Conservation (phyloP, 2,113 vertebrate genomes). For the Otus sunia region DNA sequence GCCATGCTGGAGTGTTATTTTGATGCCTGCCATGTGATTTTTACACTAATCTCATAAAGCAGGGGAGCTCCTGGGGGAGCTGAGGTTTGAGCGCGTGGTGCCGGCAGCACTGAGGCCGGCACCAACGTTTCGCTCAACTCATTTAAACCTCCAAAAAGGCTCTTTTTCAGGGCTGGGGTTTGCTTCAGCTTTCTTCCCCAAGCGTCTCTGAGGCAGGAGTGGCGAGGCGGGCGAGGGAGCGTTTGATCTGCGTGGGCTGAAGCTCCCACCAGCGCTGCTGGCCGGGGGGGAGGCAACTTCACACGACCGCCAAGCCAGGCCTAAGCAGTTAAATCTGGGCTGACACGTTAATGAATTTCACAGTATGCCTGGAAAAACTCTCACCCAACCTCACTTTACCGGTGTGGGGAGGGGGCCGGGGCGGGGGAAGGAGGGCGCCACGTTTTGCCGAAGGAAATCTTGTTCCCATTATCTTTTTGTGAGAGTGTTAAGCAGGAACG, state of each 20-base stretch:
- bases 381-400: conserved; percentile 54
- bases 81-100: background rate
- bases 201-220: fast-evolving
- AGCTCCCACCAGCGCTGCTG: background rate
- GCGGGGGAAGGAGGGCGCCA: background rate
- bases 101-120: background rate
- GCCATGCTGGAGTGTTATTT: background rate
- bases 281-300: background rate
- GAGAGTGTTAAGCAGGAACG: background rate
- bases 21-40: conserved; percentile 24
- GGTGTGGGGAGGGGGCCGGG: background rate
- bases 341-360: conserved; percentile 74
- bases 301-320: conserved; percentile 23
- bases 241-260: background rate
- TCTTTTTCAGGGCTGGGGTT: background rate
- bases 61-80: background rate
- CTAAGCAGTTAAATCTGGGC: conserved; percentile 56
- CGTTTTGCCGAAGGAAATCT: conserved; percentile 22
- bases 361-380: conserved; percentile 72
- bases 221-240: fast-evolving
- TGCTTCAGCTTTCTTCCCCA: background rate
- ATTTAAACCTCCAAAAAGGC: background rate
- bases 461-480: conserved; percentile 69
- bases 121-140: background rate
- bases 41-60: background rate